Base-by-base conservation (phyloP, 2,797 vertebrate genomes). In the Coregonus suidteri region DNA sequence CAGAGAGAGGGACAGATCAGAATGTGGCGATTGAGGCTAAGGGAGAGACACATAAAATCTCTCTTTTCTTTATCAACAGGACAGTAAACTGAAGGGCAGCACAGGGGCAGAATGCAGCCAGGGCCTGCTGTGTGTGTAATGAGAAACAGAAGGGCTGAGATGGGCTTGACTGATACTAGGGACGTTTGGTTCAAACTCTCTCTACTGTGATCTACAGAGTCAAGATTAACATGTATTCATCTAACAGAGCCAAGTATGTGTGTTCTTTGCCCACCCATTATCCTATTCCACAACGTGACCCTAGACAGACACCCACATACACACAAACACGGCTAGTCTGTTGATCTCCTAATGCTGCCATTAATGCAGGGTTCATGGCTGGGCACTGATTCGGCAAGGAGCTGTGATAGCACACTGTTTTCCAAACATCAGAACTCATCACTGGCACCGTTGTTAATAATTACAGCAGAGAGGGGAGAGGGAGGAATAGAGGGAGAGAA, bases 1-100 rank as follows among this genome's bases (percentile, higher is more conserved):
- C 80, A 82, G 79, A 84, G 68, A 76, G 80, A 82, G 71, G 73
- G 30, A 56, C 18, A 25, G 30, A 54, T 47, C 31, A 71, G 15
- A 25, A 11, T 25, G 7, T 41, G 20, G 53, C 30, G 6, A 31
- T 56, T 34, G 4, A 53, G 51, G 62, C 30, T 30, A 67, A 66
- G 11, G 25, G 62, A 76, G 9, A 82, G 2, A 6, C 16, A 75
- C 73, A 41, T 56, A 59, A 30, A 6, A 59, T 47, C 73, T 75
- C 41, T 15, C 64, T 25, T 53, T 30, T 69, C 65, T 56, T 35
- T 13, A n/a, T 71, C 37, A 41, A 41, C 37, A 62, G 31, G 18
- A 62, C 31, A 65, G 30, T 14, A 66, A 62, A 41, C 56, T 18
- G 71, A 15, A 16, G 15, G 41, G 20, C 53, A 73, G 25, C 25